Conservation (phyloP, 2,113 vertebrate species). For the Leucopsar rothschildi region DNA sequence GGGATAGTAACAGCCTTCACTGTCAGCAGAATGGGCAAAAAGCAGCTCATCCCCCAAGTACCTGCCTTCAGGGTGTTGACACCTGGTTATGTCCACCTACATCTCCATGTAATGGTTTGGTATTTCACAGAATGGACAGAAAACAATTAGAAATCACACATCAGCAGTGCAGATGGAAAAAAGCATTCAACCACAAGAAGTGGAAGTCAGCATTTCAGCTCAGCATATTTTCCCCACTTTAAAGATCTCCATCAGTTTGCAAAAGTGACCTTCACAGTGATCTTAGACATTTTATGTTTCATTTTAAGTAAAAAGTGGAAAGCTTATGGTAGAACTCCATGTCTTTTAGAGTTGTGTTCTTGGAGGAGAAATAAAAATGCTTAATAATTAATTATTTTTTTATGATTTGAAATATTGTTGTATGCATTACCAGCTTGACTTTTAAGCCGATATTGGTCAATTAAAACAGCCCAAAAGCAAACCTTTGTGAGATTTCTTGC, state of each 20-base stretch:
- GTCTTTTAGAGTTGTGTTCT: not conserved
- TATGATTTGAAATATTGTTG: not conserved
- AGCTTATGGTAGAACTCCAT: not conserved
- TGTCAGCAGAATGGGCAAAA: not conserved
- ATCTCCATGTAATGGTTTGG: not conserved
- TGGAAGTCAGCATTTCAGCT: not conserved
- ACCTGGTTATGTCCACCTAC: rapidly evolving
- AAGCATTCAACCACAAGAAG: not conserved
- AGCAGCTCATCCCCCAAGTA: rapidly evolving
- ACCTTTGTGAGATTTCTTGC: not conserved
- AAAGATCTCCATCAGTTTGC: not conserved
- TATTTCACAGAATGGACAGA: not conserved
- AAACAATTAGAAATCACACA: not conserved
- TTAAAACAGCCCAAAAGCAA: not conserved
- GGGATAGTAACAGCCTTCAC: not conserved
- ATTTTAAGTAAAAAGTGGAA: not conserved
- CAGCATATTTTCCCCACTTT: rapidly evolving
- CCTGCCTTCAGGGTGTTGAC: not conserved
- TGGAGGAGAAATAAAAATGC: not conserved
- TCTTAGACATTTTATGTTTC: not conserved
- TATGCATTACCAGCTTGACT: not conserved
- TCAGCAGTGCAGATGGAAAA: not conserved
- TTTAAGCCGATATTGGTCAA: not conserved
- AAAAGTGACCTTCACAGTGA: not conserved
- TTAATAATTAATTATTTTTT: not conserved